Base-by-base conservation (phyloP, 2,888 invertebrate species). In the Kuschelorhynchus macadamiae region DNA sequence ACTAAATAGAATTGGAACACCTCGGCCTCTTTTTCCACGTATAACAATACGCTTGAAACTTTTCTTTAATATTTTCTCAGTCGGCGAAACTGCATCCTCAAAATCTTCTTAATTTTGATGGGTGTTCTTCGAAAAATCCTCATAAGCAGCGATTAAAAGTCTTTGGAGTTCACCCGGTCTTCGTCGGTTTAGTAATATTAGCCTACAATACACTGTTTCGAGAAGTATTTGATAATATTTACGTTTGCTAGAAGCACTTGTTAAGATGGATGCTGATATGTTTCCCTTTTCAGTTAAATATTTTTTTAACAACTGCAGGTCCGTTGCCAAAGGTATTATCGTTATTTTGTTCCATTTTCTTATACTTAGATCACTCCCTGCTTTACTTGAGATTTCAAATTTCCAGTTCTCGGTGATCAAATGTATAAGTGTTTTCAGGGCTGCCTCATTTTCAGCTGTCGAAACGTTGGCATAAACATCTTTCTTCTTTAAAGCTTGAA, bases 11-110 rank as follows among this genome's bases (percentile, higher is more conserved):
- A 41, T 16, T 41, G 41, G 41, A 14, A 41, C 16, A 41, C 41
- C 41, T 14, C 41, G 41, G 8, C 14, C 41, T 41, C 41, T 41
- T 41, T 41, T 41, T n/a, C 41, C 41, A 14, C 14, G 41, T 14
- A 41, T 41, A 41, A 41, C 25, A 25, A 25, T 25, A 3, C 25
- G 25, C 7, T 25, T 25, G 25, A 25, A 25, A 25, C 25, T 25
- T 25, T 25, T 3, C 25, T 5, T 25, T 25, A 25, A 25, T 25
- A 25, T 25, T n/a, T n/a, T n/a, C n/a, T n/a, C 63, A 20, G 3
- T 66, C 17, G 16, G 25, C 72, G 60, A 73, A 71, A 8, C n/a
- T n/a, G n/a, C n/a, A n/a, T n/a, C n/a, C n/a, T n/a, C n/a, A n/a
- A n/a, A n/a, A n/a, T n/a, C n/a, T n/a, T n/a, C n/a, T n/a, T n/a